Evolutionary conservation across 2,113 vertebrate species (phyloP), one percentile per base, ranked within the genome.

Genomic region (Dicentrarchus labrax): DNA sequence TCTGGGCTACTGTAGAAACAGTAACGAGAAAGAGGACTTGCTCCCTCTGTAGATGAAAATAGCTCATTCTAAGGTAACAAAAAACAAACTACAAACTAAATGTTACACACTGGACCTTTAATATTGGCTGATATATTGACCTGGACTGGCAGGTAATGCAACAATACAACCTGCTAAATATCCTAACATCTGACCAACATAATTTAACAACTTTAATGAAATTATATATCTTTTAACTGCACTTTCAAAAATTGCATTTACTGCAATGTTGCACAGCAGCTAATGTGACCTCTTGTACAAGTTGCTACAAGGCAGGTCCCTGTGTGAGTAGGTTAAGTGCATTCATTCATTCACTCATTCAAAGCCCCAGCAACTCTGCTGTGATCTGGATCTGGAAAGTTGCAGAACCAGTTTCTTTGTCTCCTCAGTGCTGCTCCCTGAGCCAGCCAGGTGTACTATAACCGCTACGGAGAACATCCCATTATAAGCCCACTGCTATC

Each of bases 341-440:
- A 53, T 78, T 66, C 72, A 85, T 75, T 61, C 73, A 73, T 73
- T 56, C 17, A 62, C 36, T 88, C 66, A 72, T 45, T 66, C 72
- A 64, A 45, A 41, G 41, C 54, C 38, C 61, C 2, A n/a, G 57
- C 76, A 41, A 64, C 80, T 73, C 60, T 65, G 76, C 83, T 72
- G 61, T 21, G 51, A 88, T 86, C 76, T 71, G 73, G 30, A 30
- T 56, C 30, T 48, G 39, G n/a, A 80, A 86, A 88, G 92, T 82
- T 86, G 93, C 84, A 87, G 87, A 95, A 95, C 94, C 93, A 82
- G 94, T 95, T 95, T 76, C 84, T 94, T 94, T 95, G 92, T 94
- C 73, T 86, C 51, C 39, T 85, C 72, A 36, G 67, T 81, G 69
- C 83, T 72, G 78, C 50, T 70, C 38, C 78, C 91, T 76, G 78